A percentile compares a stretch with the other conserved stretches of the same genome.
Conservation (phyloP, 2,113 vertebrate genomes). For the Panthera uncia region DNA sequence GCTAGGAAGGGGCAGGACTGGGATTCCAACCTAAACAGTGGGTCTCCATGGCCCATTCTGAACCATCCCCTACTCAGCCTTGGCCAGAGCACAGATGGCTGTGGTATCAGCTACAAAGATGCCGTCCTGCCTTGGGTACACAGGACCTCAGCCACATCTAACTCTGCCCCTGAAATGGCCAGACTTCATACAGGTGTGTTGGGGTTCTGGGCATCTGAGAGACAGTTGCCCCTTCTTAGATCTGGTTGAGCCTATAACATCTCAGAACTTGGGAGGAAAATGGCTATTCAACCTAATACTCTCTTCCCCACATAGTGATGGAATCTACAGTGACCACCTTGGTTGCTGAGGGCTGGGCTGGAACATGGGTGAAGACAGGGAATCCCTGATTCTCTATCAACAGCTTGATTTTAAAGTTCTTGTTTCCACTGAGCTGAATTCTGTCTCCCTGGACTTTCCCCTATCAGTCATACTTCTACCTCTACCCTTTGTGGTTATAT, state of each 20-base stretch:
- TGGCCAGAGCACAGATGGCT: neutral
- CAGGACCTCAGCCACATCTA: neutral
- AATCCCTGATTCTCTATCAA: neutral
- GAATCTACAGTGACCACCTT: neutral
- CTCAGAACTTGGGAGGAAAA: neutral
- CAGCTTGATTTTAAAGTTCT: neutral
- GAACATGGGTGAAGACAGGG: neutral
- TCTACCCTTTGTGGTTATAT: neutral
- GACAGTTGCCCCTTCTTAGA: neutral
- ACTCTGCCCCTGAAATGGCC: neutral
- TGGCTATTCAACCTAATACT: neutral
- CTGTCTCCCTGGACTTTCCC: neutral
- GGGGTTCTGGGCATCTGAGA: neutral
- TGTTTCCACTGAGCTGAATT: neutral
- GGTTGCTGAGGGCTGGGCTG: neutral
- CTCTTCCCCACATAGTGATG: neutral
- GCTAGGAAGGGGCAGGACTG: no score
- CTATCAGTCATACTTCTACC: accelerated
- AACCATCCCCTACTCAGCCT: neutral
- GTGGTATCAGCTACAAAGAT: neutral
- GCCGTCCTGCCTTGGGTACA: neutral
- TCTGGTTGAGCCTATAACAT: neutral
- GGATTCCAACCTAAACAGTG: neutral
- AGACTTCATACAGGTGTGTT: accelerated
- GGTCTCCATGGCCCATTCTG: neutral